A percentile compares a stretch with the other conserved stretches of the same genome.
These are phyloP conservation scores for Cassiopea xamachana DNA, from an alignment of 30 jellyfish, hydroid and myxozoan genomes.

Conservation along the genomic window DNA sequence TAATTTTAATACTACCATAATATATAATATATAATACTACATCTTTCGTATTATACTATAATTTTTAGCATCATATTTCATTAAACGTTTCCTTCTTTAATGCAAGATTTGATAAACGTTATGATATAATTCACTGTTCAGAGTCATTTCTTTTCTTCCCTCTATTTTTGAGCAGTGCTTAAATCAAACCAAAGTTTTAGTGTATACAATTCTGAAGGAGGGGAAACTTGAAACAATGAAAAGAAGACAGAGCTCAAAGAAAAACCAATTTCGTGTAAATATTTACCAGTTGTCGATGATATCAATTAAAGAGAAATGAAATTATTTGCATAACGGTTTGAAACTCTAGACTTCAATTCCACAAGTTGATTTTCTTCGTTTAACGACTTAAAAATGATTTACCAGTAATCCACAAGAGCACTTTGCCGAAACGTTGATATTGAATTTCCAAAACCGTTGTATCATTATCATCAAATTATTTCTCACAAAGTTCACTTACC, in stretches of 20 bases:
- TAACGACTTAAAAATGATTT: background rate
- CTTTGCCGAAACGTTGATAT: background rate
- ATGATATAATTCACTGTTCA: too few relatives aligned
- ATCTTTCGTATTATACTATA: too few relatives aligned
- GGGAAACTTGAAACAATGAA: background rate
- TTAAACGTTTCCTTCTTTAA: too few relatives aligned
- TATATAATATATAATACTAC: too few relatives aligned
- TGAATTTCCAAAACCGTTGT: background rate
- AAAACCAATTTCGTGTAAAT: background rate
- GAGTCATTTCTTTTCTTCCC: too few relatives aligned
- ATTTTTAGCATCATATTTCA: too few relatives aligned
- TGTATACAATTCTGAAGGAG: background rate
- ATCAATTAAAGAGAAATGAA: background rate
- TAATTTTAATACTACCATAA: too few relatives aligned
- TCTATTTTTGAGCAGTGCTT: too few relatives aligned
- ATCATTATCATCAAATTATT: too few relatives aligned
- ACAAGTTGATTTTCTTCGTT: too few relatives aligned
- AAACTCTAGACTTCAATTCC: background rate
- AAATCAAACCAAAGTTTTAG: too few relatives aligned
- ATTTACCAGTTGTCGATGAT: background rate
- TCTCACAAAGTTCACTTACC: constrained; percentile 52
- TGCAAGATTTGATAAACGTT: too few relatives aligned
- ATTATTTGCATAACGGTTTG: background rate
- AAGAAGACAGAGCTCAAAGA: background rate
- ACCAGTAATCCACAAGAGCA: background rate